These are phyloP conservation scores for Sibirionetta formosa DNA, from an alignment of 2,797 vertebrate genomes.

Conservation along the genomic window DNA sequence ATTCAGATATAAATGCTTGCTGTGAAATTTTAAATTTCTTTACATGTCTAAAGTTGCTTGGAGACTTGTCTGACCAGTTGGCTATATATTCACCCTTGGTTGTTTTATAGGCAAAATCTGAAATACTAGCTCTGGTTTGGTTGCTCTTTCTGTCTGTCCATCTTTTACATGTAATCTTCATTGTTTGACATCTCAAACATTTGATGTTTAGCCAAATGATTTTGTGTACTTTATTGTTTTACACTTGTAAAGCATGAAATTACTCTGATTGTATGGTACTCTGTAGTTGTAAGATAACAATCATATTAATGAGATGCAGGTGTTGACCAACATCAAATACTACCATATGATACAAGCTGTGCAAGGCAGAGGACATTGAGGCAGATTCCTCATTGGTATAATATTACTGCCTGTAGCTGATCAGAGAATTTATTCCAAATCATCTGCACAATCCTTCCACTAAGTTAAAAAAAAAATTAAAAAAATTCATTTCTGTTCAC, in stretches of 20 bases:
- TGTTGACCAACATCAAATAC: not conserved
- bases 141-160: not conserved
- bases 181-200: not conserved
- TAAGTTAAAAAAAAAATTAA: not conserved
- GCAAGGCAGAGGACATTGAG: not conserved
- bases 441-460: not conserved
- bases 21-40: not conserved
- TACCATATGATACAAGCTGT: not conserved
- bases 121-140: not conserved
- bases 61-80: not conserved
- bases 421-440: not conserved
- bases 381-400: not conserved
- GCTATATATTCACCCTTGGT: not conserved
- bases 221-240: not conserved
- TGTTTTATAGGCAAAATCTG: not conserved
- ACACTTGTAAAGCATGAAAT: not conserved
- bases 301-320: not conserved
- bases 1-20: not conserved
- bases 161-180: not conserved
- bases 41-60: not conserved
- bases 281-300: not conserved
- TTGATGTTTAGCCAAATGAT: not conserved
- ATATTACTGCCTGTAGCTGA: not conserved
- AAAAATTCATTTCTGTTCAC: not conserved
- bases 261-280: not conserved